phyloP scores from a whole-genome alignment of 2,888 invertebrate species.

The Tuta absoluta region DNA sequence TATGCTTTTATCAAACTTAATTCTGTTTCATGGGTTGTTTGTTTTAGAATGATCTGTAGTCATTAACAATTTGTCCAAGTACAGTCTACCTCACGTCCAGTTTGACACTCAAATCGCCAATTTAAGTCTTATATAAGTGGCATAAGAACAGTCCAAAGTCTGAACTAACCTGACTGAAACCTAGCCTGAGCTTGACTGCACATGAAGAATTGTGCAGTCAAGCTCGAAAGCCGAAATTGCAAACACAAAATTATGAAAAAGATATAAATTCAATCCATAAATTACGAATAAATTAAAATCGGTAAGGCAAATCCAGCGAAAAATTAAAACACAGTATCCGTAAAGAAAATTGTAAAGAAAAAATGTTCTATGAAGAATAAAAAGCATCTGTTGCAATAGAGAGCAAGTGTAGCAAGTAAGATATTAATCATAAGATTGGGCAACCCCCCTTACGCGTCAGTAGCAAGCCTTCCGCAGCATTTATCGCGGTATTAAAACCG shows the following conservation, averaged over 20 bases:
- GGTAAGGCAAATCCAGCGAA: constrained; percentile 64
- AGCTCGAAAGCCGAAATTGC: no score
- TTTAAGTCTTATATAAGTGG: no score
- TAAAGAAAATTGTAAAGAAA: constrained; percentile 49
- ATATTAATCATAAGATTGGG: constrained; percentile 63
- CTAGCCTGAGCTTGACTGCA: no score
- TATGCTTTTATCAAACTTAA: no score
- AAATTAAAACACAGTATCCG: constrained; percentile 65
- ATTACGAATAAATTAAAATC: constrained; percentile 41
- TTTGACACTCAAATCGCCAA: no score
- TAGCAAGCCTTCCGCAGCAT: constrained; percentile 79
- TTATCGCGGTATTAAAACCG: constrained; percentile 79
- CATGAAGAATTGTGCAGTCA: no score
- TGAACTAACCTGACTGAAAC: no score
- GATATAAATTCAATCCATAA: constrained; percentile 16
- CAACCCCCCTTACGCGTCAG: constrained; percentile 73
- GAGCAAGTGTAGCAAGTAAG: constrained; percentile 63
- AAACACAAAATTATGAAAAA: constrained; percentile 20
- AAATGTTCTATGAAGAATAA: constrained; percentile 66
- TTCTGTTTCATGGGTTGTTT: no score
- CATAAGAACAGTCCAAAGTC: no score
- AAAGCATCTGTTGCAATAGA: constrained; percentile 74
- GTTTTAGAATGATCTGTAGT: no score
- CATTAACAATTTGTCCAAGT: no score
- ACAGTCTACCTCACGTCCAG: no score